Percentiles rank a stretch among this genome's conserved stretches.
phyloP scores from a whole-genome alignment of 92 coral and sea anemone species.

The Heteractis magnifica region DNA sequence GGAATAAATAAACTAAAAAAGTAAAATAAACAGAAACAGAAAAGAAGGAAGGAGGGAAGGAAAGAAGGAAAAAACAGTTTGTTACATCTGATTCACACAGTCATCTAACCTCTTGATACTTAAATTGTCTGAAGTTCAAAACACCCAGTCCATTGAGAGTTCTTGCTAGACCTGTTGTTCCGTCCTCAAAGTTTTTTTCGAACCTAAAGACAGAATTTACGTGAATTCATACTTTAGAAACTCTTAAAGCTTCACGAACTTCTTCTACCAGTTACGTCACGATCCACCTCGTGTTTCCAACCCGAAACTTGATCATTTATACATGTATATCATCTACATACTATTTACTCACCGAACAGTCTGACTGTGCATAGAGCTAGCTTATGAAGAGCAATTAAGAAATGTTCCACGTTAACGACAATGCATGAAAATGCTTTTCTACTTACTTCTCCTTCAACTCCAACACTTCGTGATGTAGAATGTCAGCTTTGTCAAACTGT shows the following conservation, averaged over 20 bases:
- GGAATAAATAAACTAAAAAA: background rate
- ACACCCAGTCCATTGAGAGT: constrained; percentile 73
- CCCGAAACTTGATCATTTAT: too few relatives aligned
- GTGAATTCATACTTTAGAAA: too few relatives aligned
- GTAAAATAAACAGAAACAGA: too few relatives aligned
- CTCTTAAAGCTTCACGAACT: too few relatives aligned
- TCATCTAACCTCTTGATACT: constrained; percentile 61
- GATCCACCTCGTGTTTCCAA: too few relatives aligned
- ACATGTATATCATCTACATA: too few relatives aligned
- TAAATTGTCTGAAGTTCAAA: constrained; percentile 49
- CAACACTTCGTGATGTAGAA: constrained; percentile 73
- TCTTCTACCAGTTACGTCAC: too few relatives aligned
- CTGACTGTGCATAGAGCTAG: too few relatives aligned
- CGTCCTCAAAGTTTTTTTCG: constrained; percentile 46
- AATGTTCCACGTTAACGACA: background rate
- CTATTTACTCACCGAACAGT: too few relatives aligned
- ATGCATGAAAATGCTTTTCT: background rate
- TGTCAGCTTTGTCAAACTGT: constrained; percentile 70
- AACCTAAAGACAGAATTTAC: constrained; percentile 40
- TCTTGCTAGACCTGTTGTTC: constrained; percentile 58
- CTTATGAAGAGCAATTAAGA: background rate
- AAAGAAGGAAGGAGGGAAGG: too few relatives aligned
- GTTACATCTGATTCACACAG: too few relatives aligned
- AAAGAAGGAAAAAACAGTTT: too few relatives aligned
- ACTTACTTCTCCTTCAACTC: constrained; percentile 72